These are phyloP conservation scores for Periparus ater DNA, from an alignment of 2,797 vertebrate species.

Conservation along the genomic window DNA sequence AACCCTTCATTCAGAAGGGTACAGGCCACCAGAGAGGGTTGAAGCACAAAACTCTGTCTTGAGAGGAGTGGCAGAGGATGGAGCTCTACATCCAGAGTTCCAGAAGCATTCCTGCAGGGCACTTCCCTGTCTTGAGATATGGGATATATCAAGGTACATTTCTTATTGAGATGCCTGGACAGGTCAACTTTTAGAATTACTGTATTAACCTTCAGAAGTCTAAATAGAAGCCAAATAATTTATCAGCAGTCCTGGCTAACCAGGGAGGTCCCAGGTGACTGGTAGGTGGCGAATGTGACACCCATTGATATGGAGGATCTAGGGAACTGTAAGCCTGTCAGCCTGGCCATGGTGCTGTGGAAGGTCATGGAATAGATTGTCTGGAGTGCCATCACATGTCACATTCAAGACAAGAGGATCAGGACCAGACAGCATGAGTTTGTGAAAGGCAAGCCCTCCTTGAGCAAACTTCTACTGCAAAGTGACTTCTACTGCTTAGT, in stretches of 20 bases:
- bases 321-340: not conserved
- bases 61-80: not conserved
- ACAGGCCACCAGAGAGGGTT: not conserved
- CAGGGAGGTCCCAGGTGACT: not conserved
- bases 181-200: not conserved
- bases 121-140: not conserved
- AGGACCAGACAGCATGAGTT: not conserved
- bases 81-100: not conserved
- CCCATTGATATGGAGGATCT: not conserved
- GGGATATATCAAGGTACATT: not conserved
- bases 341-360: not conserved
- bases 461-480: not conserved
- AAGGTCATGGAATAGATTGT: not conserved
- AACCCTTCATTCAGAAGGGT: not conserved
- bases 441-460: not conserved
- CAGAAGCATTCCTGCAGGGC: not conserved
- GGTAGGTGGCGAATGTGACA: not conserved
- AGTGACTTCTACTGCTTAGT: not conserved
- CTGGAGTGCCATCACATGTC: not conserved
- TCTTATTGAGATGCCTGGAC: not conserved
- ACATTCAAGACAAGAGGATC: not conserved
- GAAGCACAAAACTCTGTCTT: accelerated
- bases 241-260: not conserved
- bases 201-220: not conserved
- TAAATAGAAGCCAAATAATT: not conserved